Evolutionary conservation across 2,797 vertebrate genomes (phyloP).

Genomic region (Mionectes olivaceus): DNA sequence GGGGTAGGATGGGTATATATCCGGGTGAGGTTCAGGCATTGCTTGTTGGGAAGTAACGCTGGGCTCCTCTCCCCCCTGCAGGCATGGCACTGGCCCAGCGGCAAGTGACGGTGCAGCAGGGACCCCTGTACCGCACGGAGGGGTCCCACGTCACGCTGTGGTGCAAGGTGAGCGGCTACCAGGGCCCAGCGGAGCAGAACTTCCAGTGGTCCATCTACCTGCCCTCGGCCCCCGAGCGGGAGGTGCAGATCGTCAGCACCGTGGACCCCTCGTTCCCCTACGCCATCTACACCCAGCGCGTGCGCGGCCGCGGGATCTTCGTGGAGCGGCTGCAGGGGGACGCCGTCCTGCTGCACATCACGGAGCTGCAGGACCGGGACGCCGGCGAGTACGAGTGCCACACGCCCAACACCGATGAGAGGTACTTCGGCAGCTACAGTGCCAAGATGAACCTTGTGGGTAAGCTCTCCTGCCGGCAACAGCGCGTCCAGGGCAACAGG

Average conservation of each 20-base stretch:
- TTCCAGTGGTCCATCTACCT: slow-evolving; percentile 94
- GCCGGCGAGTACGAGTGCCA: slow-evolving; percentile 91
- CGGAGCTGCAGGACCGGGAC: slow-evolving; percentile 84
- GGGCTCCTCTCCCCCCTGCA: not conserved
- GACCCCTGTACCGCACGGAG: slow-evolving; percentile 78
- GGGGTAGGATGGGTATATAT: fast-evolving
- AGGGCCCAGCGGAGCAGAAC: slow-evolving; percentile 75
- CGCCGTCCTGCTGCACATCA: slow-evolving; percentile 87
- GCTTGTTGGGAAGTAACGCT: fast-evolving
- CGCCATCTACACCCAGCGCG: slow-evolving; percentile 80
- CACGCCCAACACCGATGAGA: slow-evolving; percentile 78
- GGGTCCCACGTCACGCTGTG: slow-evolving; percentile 82
- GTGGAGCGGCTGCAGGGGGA: slow-evolving; percentile 86
- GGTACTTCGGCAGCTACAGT: slow-evolving; percentile 80
- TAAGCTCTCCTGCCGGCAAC: slow-evolving; percentile 45
- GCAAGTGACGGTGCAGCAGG: slow-evolving; percentile 79
- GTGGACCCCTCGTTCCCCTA: slow-evolving; percentile 85
- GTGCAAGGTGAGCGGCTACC: slow-evolving; percentile 81
- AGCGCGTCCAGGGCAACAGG: fast-evolving
- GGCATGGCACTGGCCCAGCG: slow-evolving; percentile 77
- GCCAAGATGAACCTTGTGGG: slow-evolving; percentile 80
- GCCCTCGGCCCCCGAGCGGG: slow-evolving; percentile 73
- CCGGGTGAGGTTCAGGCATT: fast-evolving
- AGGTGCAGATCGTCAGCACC: slow-evolving; percentile 92
- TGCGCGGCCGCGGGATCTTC: slow-evolving; percentile 84